phyloP scores from a whole-genome alignment of 2,113 vertebrate genomes.

The Marmota monax region DNA sequence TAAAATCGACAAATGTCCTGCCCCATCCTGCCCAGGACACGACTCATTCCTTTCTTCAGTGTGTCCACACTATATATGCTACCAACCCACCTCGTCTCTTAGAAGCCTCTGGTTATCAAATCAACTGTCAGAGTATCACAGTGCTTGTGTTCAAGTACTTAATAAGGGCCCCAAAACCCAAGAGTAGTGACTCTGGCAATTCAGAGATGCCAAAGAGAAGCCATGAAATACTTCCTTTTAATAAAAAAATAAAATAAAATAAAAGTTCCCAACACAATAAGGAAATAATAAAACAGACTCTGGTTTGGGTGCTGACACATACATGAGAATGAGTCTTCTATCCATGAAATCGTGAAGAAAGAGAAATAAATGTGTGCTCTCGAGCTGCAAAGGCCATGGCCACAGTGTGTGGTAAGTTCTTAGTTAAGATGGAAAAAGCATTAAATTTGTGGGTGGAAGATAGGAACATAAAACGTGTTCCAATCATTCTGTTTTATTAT shows the following conservation, averaged over 20 bases:
- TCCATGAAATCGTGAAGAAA: not conserved
- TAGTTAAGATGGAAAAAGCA: not conserved
- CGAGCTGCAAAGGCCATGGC: not conserved
- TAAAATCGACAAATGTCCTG: not conserved
- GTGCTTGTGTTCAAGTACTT: too few species aligned
- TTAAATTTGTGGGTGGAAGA: not conserved
- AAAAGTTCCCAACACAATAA: not conserved
- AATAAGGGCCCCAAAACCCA: not conserved
- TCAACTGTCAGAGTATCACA: not conserved
- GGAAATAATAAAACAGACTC: not conserved
- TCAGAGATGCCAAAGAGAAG: not conserved
- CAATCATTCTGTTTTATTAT: not conserved
- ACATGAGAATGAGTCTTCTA: not conserved
- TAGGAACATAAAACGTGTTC: not conserved
- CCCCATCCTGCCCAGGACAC: not conserved
- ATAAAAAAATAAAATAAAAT: not conserved
- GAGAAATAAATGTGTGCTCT: not conserved
- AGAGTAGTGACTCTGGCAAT: too few species aligned
- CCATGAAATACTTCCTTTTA: not conserved
- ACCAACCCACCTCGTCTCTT: not conserved
- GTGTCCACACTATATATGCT: not conserved
- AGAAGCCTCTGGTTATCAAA: not conserved
- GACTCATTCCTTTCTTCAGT: not conserved
- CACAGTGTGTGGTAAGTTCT: not conserved
- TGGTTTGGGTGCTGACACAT: not conserved